Evolutionary conservation across 64 coral and sea anemone genomes (phyloP).

Genomic region (Trachythela sp.): DNA sequence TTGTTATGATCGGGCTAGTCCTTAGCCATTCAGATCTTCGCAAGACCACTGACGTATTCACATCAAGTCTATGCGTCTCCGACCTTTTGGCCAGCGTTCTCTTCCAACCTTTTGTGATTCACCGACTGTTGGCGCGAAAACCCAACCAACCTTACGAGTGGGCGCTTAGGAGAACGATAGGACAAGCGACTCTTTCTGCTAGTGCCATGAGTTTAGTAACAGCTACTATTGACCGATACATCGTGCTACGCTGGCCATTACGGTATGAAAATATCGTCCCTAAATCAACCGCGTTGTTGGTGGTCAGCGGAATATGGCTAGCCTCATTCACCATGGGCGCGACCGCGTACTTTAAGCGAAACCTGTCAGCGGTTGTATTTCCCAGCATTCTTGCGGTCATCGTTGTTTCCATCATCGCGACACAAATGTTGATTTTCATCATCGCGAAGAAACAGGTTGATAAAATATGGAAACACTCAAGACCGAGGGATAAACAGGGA

Average conservation of each 20-base stretch:
- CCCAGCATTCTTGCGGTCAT: neutral
- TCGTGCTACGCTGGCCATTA: neutral
- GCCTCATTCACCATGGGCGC: neutral
- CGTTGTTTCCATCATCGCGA: neutral
- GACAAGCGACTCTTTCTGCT: neutral
- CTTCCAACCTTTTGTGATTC: neutral
- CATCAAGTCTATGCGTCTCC: neutral
- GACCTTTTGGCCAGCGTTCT: neutral
- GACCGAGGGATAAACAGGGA: neutral
- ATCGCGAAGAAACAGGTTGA: neutral
- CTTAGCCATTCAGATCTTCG: neutral
- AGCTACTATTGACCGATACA: neutral
- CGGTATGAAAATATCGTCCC: neutral
- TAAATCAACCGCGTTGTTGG: neutral
- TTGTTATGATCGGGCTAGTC: neutral
- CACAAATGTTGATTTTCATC: neutral
- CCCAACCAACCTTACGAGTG: neutral
- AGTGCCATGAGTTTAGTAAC: neutral
- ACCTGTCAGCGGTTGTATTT: neutral
- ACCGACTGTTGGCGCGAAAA: neutral
- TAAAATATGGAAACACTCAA: neutral
- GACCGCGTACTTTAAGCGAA: neutral
- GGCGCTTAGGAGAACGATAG: neutral
- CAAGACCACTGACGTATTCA: neutral
- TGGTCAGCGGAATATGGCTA: neutral